phyloP scores from a whole-genome alignment of 35 echinoderm and acorn worm genomes.

The Holothuria glaberrima region DNA sequence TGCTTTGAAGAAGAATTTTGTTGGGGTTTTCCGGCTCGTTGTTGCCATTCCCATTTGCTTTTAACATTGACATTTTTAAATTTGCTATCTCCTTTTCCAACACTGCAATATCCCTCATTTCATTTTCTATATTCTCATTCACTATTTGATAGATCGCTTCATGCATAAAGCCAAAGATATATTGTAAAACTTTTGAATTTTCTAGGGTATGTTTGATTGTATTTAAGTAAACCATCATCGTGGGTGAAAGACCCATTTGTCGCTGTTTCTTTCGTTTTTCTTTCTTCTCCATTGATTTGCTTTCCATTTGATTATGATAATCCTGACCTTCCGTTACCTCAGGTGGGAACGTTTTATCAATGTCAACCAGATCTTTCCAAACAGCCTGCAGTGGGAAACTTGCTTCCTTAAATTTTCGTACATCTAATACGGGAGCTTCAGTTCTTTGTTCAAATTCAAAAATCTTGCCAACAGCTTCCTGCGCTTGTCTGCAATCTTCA shows the following conservation, averaged over 20 bases:
- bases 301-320: not conserved
- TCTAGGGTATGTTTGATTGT: not conserved
- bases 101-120: not conserved
- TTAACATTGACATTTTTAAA: not conserved
- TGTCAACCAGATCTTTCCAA: not conserved
- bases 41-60: not conserved
- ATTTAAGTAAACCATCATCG: not conserved
- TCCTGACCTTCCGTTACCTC: not conserved
- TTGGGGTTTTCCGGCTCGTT: not conserved
- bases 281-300: not conserved
- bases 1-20: not conserved
- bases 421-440: not conserved
- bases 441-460: too few relatives aligned
- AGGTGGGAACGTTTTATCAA: not conserved
- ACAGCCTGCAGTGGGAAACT: not conserved
- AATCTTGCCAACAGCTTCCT: not conserved
- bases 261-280: not conserved
- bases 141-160: not conserved
- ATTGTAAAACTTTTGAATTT: not conserved
- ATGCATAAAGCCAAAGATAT: not conserved
- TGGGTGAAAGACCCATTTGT: not conserved
- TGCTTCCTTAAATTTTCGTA: not conserved
- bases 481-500: too few relatives aligned
- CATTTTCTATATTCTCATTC: not conserved
- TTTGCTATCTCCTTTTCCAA: too few relatives aligned